These are phyloP conservation scores for Hipparchia semele DNA, from an alignment of 2,888 invertebrate genomes.

Conservation along the genomic window DNA sequence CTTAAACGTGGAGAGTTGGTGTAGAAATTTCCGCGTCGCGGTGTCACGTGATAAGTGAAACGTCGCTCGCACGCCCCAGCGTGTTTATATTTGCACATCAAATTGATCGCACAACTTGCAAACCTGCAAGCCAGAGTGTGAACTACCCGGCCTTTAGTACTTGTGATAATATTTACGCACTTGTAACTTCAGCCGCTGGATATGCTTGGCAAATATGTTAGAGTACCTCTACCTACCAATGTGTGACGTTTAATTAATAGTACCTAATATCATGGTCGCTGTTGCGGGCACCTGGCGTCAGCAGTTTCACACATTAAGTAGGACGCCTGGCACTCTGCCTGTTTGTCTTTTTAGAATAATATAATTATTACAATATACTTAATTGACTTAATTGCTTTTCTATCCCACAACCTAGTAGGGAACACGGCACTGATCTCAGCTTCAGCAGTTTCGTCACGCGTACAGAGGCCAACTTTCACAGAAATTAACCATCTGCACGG, in stretches of 20 bases:
- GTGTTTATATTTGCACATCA: constrained; percentile 35
- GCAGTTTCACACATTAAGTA: too few relatives aligned
- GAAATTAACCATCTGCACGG: too few relatives aligned
- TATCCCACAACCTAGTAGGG: too few relatives aligned
- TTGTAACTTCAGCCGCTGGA: constrained; percentile 34
- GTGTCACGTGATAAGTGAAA: constrained; percentile 42
- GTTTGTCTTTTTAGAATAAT: too few relatives aligned
- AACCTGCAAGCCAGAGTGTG: constrained; percentile 10
- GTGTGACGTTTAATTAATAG: constrained; percentile 9
- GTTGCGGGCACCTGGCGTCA: too few relatives aligned
- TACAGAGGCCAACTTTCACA: too few relatives aligned
- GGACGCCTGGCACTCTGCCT: too few relatives aligned
- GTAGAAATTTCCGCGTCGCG: constrained; percentile 13
- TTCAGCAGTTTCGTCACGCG: too few relatives aligned
- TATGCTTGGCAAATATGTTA: constrained; percentile 28
- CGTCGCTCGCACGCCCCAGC: constrained; percentile 49
- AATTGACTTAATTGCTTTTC: too few relatives aligned
- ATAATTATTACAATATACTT: too few relatives aligned
- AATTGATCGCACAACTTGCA: constrained; percentile 32
- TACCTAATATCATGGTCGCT: too few relatives aligned
- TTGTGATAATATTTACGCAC: constrained; percentile 31
- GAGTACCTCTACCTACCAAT: not conserved
- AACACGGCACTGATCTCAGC: too few relatives aligned
- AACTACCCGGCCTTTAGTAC: constrained; percentile 17
- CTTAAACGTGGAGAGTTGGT: not conserved